Conservation (phyloP, 2,113 vertebrate species). For the Catharus bicknelli region DNA sequence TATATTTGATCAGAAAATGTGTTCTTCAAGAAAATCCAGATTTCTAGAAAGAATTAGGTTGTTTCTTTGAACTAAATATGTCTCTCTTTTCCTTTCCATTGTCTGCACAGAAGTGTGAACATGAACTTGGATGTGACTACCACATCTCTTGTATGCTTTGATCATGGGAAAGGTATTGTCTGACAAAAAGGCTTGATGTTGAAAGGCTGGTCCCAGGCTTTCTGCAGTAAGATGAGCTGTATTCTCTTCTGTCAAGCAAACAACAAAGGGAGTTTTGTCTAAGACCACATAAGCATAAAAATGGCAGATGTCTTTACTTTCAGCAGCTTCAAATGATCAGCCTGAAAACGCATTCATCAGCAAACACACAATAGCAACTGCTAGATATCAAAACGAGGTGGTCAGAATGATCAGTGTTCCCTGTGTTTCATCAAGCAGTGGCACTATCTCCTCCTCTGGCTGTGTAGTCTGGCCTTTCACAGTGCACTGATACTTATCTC, state of each 20-base stretch:
- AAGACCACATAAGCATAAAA: constrained; percentile 72
- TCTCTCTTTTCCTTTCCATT: neutral
- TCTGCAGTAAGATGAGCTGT: constrained; percentile 77
- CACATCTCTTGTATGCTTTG: constrained; percentile 79
- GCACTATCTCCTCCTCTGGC: constrained; percentile 60
- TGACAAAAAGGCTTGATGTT: constrained; percentile 68
- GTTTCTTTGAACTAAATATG: neutral
- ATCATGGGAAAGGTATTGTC: constrained; percentile 82
- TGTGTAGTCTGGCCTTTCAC: constrained; percentile 63
- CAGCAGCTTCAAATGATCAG: constrained; percentile 64
- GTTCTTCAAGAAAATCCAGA: neutral
- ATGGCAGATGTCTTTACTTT: constrained; percentile 72
- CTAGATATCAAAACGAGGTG: constrained; percentile 76
- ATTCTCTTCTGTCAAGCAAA: constrained; percentile 75
- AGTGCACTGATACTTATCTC: constrained; percentile 64
- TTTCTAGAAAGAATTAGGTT: neutral
- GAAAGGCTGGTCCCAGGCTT: constrained; percentile 64
- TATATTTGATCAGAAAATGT: neutral
- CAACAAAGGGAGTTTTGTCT: constrained; percentile 87
- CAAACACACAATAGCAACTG: constrained; percentile 70
- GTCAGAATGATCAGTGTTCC: constrained; percentile 61
- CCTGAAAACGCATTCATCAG: constrained; percentile 63
- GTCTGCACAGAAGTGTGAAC: constrained; percentile 2
- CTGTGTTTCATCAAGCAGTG: constrained; percentile 59
- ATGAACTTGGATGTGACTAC: constrained; percentile 76